Evolutionary conservation across 2,113 vertebrate species (phyloP).

Genomic region (Aldabrachelys gigantea): DNA sequence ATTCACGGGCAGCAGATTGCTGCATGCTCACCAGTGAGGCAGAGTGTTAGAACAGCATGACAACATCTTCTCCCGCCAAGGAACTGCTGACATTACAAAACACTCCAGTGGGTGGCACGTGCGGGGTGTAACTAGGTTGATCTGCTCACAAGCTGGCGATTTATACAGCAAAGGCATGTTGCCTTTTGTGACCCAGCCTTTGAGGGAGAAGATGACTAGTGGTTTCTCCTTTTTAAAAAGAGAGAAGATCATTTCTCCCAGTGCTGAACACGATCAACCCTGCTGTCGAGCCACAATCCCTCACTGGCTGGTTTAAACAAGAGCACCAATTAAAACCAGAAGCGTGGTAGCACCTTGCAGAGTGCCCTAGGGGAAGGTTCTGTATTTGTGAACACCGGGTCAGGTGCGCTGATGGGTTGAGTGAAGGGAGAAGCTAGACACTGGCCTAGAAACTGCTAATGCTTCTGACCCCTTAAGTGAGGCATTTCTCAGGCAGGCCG

Average conservation of each 20-base stretch:
- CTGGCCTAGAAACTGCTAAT: neutral
- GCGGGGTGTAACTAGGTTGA: neutral
- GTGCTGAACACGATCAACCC: neutral
- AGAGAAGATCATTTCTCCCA: neutral
- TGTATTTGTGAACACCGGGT: neutral
- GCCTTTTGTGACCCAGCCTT: neutral
- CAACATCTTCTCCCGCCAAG: neutral
- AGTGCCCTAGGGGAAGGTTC: neutral
- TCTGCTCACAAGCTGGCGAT: neutral
- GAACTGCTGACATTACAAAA: neutral
- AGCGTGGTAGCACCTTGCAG: neutral
- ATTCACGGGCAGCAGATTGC: neutral
- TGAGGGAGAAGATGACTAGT: neutral
- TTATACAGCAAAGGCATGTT: neutral
- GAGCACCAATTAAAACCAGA: neutral
- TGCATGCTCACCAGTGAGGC: neutral
- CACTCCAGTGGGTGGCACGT: neutral
- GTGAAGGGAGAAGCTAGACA: neutral
- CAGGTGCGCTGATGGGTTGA: neutral
- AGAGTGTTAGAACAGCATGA: rapidly evolving
- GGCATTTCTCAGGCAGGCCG: neutral
- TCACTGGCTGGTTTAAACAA: neutral
- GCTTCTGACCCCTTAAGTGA: neutral
- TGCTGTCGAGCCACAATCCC: neutral
- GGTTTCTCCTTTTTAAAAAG: neutral